Base-by-base conservation (phyloP, 2,113 vertebrate genomes). In the Hemichromis elongatus region DNA sequence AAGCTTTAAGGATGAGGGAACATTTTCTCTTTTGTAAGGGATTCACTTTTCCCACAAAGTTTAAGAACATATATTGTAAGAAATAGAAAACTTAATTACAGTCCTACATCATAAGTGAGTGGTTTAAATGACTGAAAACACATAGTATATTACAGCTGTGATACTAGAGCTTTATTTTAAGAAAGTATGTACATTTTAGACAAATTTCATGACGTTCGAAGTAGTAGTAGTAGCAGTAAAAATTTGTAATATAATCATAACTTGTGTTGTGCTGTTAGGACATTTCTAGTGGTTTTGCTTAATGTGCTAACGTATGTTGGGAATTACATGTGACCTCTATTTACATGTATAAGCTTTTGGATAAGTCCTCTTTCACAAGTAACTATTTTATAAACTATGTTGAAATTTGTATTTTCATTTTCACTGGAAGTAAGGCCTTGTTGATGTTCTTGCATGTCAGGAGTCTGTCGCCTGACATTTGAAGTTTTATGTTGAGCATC, bases 21-120 rank as follows among this genome's bases (percentile, higher is more conserved):
- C 16, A 73, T 73, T 45, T 4, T 0, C 66, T 73, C 24, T 5
- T 28, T 47, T 73, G 18, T 73, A 7, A 37, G 28, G 14, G 9
- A 45, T 10, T 26, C 9, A 13, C 37, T 26, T 70, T n/a, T 70
- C 66, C 37, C 40, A 73, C 24, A 73, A 47, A 18, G 66, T 73
- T 28, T 28, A 14, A 45, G 21, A 28, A 47, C 1, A 2, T 0
- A 0, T 73, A 21, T 28, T 47, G 7, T 2, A 18, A 0, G 9
- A 70, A 70, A 70, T 26, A 63, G 30, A n/a, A 63, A 63, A 1
- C 61, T 3, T 14, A 66, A 40, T 66, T 66, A 40, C 19, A 40
- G 21, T 66, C 19, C 21, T 40, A 2, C 4, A 2, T 40, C 7
- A 3, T 14, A 66, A 1, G 61, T 40, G 3, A 66, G 11, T 66